Evolutionary conservation across 2,113 vertebrate genomes (phyloP), one percentile per base, ranked within the genome.

Genomic region (Cryptoleucopteryx plumbea): DNA sequence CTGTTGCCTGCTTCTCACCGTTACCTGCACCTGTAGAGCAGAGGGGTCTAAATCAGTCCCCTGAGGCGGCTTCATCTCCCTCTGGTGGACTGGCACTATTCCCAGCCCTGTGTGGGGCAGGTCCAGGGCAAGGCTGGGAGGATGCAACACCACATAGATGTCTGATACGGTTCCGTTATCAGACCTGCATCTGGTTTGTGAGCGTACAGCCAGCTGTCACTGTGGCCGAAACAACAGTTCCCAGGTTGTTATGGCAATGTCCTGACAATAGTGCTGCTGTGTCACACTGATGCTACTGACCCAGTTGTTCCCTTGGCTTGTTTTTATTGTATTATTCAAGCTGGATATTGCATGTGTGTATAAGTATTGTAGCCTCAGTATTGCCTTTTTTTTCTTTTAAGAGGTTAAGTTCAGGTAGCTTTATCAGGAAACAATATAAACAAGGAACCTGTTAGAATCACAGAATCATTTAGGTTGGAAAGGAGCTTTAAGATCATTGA

Each of bases 121-220:
- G 13, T 34, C 43, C 36, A 63, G 52, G 48, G 21, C 75, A 43
- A n/a, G 29, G 71, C 58, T 71, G 67, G 45, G 52, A 52, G 47
- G 43, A n/a, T 25, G 34, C 50, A 75, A 47, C 50, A 53, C 16
- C 32, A 15, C 9, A 3, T 5, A 1, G 32, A 42, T 18, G 27
- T 3, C 31, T 18, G 23, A 16, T 7, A 4, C 0, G 9, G 36
- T n/a, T 67, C n/a, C 5, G 29, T 50, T 20, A 3, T 5, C 42
- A 48, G 29, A 25, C 10, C 25, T 19, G 45, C 19, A 10, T 25
- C 32, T 32, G 56, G 42, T 43, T 22, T 36, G 67, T 8, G 42
- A 65, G 59, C 20, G 0, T 7, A 17, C 31, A 42, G 62, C 47
- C 6, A 13, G 15, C 65, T 77, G 82, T 62, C 19, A 21, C 72